These are phyloP conservation scores for Trichogramma pretiosum DNA, from an alignment of 1,140 invertebrate genomes.

Conservation along the genomic window DNA sequence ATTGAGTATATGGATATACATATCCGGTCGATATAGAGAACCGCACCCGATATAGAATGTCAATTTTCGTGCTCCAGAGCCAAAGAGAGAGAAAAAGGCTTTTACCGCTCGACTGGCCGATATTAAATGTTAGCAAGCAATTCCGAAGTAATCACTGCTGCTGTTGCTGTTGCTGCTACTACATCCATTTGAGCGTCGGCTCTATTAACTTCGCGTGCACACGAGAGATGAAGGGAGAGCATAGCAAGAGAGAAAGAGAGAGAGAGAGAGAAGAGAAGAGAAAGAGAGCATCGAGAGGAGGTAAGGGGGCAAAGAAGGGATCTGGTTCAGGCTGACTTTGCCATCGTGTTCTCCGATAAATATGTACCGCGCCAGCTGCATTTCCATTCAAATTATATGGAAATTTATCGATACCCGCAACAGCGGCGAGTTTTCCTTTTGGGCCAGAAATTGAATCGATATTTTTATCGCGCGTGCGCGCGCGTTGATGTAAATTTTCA, in stretches of 20 bases:
- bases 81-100: no score
- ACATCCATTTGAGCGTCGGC: not conserved
- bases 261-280: no score
- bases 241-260: no score
- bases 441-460: slow-evolving; percentile 5
- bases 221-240: no score
- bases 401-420: slow-evolving; percentile 15
- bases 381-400: slow-evolving; percentile 16
- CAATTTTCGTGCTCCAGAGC: slow-evolving; percentile 36
- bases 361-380: slow-evolving; percentile 9
- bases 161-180: no score
- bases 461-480: slow-evolving; percentile 7
- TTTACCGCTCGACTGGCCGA: slow-evolving; percentile 18
- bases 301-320: not conserved
- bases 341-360: not conserved
- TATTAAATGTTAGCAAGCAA: slow-evolving; percentile 42
- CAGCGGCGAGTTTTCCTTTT: slow-evolving; percentile 15
- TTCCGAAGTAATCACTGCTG: slow-evolving; percentile 33
- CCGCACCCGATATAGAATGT: slow-evolving; percentile 25
- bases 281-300: no score
- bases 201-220: slow-evolving; percentile 2
- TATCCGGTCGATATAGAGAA: not conserved
- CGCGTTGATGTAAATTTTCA: slow-evolving; percentile 3
- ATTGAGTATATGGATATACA: not conserved
- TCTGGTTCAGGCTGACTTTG: slow-evolving; percentile 3